These are phyloP conservation scores for Probaryconus sp. DNA, from an alignment of 1,140 invertebrate species.

Conservation along the genomic window DNA sequence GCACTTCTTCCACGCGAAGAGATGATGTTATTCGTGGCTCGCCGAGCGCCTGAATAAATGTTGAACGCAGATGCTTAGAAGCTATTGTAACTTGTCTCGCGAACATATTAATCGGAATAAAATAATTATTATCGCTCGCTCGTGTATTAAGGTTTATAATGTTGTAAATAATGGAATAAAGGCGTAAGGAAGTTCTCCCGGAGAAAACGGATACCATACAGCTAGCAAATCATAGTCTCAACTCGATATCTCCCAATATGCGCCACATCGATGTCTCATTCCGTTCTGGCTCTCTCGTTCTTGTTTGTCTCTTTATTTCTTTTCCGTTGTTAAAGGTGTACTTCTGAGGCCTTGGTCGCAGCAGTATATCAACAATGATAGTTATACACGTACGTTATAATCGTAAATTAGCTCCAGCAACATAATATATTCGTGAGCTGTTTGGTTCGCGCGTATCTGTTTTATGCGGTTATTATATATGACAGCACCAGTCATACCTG, in stretches of 20 bases:
- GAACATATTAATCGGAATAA: conserved; percentile 12
- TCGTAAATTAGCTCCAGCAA: conserved; percentile 79
- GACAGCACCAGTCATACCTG: conserved; percentile 78
- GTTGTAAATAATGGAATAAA: conserved; percentile 40
- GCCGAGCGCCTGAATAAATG: too few species aligned
- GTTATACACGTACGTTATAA: conserved; percentile 80
- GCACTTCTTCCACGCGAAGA: too few species aligned
- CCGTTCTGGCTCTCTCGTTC: conserved; percentile 10
- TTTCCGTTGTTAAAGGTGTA: conserved; percentile 54
- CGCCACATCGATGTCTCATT: conserved; percentile 28
- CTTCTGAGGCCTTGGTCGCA: conserved; percentile 57
- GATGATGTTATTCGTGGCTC: too few species aligned
- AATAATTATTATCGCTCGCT: conserved; percentile 34
- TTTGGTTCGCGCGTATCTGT: conserved; percentile 78
- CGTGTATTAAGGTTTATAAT: conserved; percentile 37
- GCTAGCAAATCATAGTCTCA: conserved; percentile 50
- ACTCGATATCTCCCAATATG: conserved; percentile 24
- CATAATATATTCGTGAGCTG: conserved; percentile 78
- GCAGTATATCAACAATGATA: conserved; percentile 79
- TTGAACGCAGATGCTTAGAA: too few species aligned
- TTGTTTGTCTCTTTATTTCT: conserved; percentile 46
- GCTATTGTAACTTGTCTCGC: background rate
- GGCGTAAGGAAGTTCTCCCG: background rate
- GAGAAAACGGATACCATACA: background rate
- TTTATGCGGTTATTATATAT: conserved; percentile 80